A percentile compares a stretch with the other conserved stretches of the same genome.
Evolutionary conservation across 1,140 invertebrate species (phyloP).

Genomic region (Scaptodrosophila lebanonensis): DNA sequence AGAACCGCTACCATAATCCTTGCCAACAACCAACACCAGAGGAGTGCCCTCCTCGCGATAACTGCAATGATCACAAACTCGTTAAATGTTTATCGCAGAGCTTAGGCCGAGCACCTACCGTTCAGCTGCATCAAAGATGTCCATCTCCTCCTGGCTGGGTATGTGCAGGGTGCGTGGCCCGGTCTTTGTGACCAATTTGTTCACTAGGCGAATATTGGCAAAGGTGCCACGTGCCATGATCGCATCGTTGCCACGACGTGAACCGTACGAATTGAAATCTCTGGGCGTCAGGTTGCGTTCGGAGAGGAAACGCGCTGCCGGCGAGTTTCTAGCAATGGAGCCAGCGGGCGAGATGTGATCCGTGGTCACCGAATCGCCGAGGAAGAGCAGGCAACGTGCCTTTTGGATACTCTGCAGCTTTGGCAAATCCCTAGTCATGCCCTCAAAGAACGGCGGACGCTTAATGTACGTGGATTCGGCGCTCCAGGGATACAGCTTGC

Average conservation of each 20-base stretch:
- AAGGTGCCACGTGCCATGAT: conserved; percentile 98
- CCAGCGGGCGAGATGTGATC: conserved; percentile 99
- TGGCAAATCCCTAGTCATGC: conserved; percentile 84
- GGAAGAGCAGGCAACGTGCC: conserved; percentile 89
- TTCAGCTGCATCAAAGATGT: conserved; percentile 97
- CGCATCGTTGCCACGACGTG: conserved; percentile 94
- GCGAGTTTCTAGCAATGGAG: conserved; percentile 95
- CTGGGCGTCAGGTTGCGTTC: conserved; percentile 89
- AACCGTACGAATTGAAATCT: conserved; percentile 99
- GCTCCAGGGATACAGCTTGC: conserved; percentile 96
- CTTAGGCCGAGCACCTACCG: too few species aligned
- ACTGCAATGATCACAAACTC: conserved; percentile 11
- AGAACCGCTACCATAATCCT: conserved; percentile 98
- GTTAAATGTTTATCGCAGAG: background rate
- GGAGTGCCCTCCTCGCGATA: conserved; percentile 81
- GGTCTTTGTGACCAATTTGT: conserved; percentile 90
- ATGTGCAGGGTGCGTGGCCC: conserved; percentile 94
- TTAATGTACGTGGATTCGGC: conserved; percentile 95
- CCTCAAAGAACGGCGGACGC: conserved; percentile 96
- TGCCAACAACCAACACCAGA: conserved; percentile 94
- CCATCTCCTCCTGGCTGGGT: conserved; percentile 93
- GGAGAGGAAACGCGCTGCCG: conserved; percentile 93
- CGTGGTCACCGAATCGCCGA: conserved; percentile 97
- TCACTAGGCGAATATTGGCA: conserved; percentile 97
- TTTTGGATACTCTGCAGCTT: conserved; percentile 79